Conservation (phyloP, 2,113 vertebrate genomes). For the Ancistrus triradiatus region DNA sequence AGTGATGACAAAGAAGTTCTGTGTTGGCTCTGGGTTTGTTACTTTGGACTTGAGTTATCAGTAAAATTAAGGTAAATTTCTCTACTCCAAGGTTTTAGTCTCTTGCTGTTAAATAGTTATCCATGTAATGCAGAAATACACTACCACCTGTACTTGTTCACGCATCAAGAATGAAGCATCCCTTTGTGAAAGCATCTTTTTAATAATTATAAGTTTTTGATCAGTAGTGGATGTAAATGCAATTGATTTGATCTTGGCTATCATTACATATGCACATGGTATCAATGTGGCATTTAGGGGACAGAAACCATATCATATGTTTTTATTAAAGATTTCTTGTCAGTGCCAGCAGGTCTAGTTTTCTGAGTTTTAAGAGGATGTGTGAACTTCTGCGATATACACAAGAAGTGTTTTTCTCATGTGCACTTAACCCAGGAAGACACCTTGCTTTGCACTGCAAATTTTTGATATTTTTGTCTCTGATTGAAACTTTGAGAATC, state of each 20-base stretch:
- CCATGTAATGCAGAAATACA: neutral
- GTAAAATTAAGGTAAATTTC: neutral
- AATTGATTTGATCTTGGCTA: neutral
- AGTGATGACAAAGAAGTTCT: neutral
- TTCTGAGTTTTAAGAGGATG: neutral
- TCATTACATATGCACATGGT: neutral
- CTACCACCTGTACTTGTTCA: neutral
- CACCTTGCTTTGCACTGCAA: neutral
- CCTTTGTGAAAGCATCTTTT: neutral
- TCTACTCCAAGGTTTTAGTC: neutral
- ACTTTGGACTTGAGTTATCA: neutral
- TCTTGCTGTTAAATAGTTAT: neutral
- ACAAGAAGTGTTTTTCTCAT: neutral
- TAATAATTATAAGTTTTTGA: slow-evolving; percentile 3
- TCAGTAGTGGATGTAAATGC: slow-evolving; percentile 42
- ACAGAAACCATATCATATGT: neutral
- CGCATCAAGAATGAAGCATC: neutral
- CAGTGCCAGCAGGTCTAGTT: neutral
- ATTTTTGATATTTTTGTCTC: neutral
- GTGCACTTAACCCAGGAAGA: neutral
- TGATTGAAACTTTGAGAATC: slow-evolving; percentile 12
- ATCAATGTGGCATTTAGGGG: neutral
- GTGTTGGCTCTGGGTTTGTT: neutral
- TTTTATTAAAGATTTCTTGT: neutral
- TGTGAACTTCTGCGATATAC: neutral